A percentile compares a stretch with the other conserved stretches of the same genome.
These are phyloP conservation scores for Leptura quadrifasciata DNA, from an alignment of 2,888 invertebrate genomes.

Conservation along the genomic window DNA sequence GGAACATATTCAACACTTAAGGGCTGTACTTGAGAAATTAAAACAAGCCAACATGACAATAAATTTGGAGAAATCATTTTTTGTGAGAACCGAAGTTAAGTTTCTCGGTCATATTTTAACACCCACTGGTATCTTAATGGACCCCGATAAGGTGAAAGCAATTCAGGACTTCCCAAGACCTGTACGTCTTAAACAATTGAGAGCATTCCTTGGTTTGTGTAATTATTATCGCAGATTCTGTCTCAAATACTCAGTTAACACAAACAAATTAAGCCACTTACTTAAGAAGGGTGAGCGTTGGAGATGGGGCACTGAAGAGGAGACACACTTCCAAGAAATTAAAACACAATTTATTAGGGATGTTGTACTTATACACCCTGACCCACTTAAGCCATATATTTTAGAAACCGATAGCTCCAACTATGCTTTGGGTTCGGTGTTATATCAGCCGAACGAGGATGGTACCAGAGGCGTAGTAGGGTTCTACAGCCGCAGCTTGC, in stretches of 20 bases:
- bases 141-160: neutral
- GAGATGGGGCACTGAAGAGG: neutral
- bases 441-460: no score
- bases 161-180: neutral
- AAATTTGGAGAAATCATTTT: neutral
- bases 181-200: neutral
- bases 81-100: neutral
- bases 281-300: neutral
- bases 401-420: no score
- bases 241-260: neutral
- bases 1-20: constrained; percentile 40
- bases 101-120: neutral
- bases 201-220: neutral
- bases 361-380: no score
- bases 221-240: neutral
- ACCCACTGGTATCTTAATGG: neutral
- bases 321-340: neutral
- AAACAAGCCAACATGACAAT: neutral
- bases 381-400: no score
- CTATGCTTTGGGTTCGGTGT: no score
- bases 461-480: no score
- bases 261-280: neutral
- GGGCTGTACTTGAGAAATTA: neutral
- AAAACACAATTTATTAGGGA: no score
- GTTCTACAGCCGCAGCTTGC: neutral